phyloP scores from a whole-genome alignment of 2,113 vertebrate genomes.

The Lathamus discolor region DNA sequence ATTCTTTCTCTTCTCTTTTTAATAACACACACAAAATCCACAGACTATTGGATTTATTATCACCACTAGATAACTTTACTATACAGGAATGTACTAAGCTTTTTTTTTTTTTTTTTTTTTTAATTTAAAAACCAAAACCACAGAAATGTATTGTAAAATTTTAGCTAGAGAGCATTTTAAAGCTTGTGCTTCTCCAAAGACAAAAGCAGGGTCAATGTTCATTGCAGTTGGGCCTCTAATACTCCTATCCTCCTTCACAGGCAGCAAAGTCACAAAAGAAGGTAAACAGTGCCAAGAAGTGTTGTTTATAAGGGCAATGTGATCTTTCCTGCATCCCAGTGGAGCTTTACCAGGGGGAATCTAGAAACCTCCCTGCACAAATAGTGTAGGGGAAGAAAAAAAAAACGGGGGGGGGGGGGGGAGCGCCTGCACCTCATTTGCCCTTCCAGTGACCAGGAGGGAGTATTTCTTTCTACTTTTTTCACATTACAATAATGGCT shows the following conservation, averaged over 20 bases:
- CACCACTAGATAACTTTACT: slow-evolving; percentile 48
- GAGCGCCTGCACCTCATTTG: slow-evolving; percentile 79
- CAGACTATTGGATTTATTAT: slow-evolving; percentile 58
- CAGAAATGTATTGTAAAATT: slow-evolving; percentile 13
- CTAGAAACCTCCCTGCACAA: slow-evolving; percentile 69
- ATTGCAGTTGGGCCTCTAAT: background rate
- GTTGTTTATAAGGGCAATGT: slow-evolving; percentile 71
- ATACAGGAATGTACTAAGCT: background rate
- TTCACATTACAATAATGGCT: slow-evolving; percentile 82
- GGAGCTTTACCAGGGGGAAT: slow-evolving; percentile 64
- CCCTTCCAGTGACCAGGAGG: slow-evolving; percentile 88
- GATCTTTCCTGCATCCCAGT: slow-evolving; percentile 68
- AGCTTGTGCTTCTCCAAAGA: slow-evolving; percentile 17
- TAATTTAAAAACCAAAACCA: slow-evolving; percentile 6
- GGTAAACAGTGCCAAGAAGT: slow-evolving; percentile 61
- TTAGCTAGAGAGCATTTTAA: background rate
- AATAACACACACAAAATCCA: slow-evolving; percentile 51
- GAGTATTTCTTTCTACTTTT: slow-evolving; percentile 81
- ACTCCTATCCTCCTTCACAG: slow-evolving; percentile 23
- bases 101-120: background rate
- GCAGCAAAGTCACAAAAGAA: slow-evolving; percentile 74
- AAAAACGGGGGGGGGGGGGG: background rate
- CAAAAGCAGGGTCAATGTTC: slow-evolving; percentile 31
- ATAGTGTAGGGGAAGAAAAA: background rate
- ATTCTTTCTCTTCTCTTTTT: slow-evolving; percentile 46